These are phyloP conservation scores for Dolichallabes microphthalmus DNA, from an alignment of 2,113 vertebrate species.

Conservation along the genomic window DNA sequence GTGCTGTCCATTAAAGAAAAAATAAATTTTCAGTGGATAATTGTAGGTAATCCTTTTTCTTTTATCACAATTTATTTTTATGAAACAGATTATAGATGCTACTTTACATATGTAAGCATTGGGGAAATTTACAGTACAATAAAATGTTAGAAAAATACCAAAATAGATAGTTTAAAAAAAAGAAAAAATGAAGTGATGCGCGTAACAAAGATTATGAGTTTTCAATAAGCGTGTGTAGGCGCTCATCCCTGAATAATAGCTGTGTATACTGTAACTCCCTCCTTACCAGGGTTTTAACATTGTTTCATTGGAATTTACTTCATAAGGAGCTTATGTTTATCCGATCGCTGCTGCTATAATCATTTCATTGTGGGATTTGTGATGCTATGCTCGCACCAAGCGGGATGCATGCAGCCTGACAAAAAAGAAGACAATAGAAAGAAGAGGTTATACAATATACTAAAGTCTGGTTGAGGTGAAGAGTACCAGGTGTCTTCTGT, in stretches of 20 bases:
- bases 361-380: background rate
- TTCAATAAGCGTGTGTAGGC: background rate
- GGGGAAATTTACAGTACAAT: background rate
- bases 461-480: conserved; percentile 8
- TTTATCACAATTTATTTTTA: background rate
- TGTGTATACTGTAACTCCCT: background rate
- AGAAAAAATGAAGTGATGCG: background rate
- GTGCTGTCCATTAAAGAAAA: background rate
- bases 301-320: background rate
- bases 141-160: background rate
- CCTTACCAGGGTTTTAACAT: background rate
- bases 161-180: background rate
- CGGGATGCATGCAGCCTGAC: background rate
- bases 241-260: background rate
- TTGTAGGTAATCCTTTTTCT: background rate
- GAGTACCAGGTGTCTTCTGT: background rate
- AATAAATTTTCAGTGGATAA: background rate
- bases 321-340: background rate
- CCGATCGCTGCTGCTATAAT: background rate
- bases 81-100: background rate
- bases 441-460: background rate
- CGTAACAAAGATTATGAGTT: background rate
- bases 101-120: background rate
- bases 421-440: background rate
- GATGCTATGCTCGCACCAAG: background rate